Conservation (phyloP, 2,113 vertebrate species). For the Phrynosoma blainvillii region DNA sequence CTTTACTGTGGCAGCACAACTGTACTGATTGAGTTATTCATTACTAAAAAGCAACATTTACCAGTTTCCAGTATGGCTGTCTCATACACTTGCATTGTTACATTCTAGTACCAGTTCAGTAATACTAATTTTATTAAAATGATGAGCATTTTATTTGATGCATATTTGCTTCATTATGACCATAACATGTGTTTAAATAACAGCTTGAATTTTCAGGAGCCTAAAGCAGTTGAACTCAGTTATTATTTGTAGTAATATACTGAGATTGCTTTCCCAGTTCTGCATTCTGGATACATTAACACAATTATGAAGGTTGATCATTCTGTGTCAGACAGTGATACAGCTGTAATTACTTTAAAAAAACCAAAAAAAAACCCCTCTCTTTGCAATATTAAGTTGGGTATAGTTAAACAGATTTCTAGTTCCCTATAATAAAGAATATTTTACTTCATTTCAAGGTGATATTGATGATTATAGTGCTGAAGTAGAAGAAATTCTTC, state of each 20-base stretch:
- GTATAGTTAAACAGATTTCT: background rate
- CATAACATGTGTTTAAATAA: background rate
- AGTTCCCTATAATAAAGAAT: background rate
- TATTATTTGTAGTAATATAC: background rate
- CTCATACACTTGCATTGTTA: background rate
- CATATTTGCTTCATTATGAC: background rate
- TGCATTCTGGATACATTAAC: rapidly evolving
- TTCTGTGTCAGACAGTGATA: background rate
- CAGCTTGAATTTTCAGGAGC: background rate
- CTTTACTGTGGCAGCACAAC: constrained; percentile 20
- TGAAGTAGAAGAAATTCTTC: constrained; percentile 93
- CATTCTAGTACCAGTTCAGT: background rate
- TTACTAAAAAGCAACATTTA: background rate
- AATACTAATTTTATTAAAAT: background rate
- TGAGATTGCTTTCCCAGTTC: background rate
- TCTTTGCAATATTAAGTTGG: background rate
- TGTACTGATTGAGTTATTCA: background rate
- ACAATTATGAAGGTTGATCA: background rate
- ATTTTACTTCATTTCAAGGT: constrained; percentile 74
- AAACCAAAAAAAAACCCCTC: too few species aligned
- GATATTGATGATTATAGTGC: constrained; percentile 90
- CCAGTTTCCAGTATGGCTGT: background rate
- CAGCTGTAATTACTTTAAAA: background rate
- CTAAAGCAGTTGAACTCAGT: background rate
- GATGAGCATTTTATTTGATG: background rate